phyloP scores from a whole-genome alignment of 2,888 invertebrate genomes.

The Agrochola lota region DNA sequence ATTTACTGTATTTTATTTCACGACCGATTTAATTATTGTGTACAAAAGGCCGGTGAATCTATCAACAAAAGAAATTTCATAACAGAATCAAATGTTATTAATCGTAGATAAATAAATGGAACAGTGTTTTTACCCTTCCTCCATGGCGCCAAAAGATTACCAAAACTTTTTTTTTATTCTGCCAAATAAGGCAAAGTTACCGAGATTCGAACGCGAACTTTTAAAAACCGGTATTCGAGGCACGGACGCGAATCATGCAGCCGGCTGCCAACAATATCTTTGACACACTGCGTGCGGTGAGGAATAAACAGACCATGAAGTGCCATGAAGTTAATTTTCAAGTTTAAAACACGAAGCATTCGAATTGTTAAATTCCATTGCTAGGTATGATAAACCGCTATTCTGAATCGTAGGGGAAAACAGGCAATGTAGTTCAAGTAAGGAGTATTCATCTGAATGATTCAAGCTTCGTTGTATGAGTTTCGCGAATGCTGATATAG shows the following conservation, averaged over 20 bases:
- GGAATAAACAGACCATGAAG: constrained; percentile 68
- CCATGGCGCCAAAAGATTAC: constrained; percentile 76
- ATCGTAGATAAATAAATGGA: not conserved
- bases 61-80: not conserved
- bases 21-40: constrained; percentile 9
- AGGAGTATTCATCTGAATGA: constrained; percentile 17
- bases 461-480: constrained; percentile 22
- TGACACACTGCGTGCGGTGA: constrained; percentile 80
- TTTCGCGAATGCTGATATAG: not conserved
- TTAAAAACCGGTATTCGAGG: constrained; percentile 76
- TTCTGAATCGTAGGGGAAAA: constrained; percentile 19
- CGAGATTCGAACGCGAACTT: constrained; percentile 68
- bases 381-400: constrained; percentile 51
- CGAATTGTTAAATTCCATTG: constrained; percentile 58
- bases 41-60: constrained; percentile 21
- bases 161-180: constrained; percentile 65
- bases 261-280: constrained; percentile 80
- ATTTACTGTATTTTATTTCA: constrained; percentile 26
- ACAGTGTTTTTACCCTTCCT: constrained; percentile 74
- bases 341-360: constrained; percentile 33
- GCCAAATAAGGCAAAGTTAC: constrained; percentile 67
- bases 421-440: constrained; percentile 36
- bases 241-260: constrained; percentile 74
- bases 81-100: constrained; percentile 20
- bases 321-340: constrained; percentile 62